Evolutionary conservation across 2,888 invertebrate genomes (phyloP).

Genomic region (Tetranychus piercei): DNA sequence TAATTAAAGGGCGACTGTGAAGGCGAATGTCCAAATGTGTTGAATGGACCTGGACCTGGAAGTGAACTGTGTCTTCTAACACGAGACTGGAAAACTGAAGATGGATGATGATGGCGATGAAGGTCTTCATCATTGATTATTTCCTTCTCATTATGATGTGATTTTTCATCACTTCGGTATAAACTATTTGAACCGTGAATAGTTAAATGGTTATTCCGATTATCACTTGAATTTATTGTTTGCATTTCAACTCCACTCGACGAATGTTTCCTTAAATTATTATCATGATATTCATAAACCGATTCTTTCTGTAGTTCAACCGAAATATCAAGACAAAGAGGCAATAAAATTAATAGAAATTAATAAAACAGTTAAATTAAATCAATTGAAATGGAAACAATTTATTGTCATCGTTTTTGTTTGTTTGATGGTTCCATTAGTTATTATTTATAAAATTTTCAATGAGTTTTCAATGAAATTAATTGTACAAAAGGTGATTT

Average conservation of each 20-base stretch:
- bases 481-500: too few species aligned
- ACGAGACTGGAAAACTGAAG: constrained; percentile 11
- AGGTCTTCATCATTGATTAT: background rate
- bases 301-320: background rate
- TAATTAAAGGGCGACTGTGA: background rate
- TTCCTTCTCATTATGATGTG: background rate
- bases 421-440: too few species aligned
- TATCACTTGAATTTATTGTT: background rate
- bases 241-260: background rate
- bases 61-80: constrained; percentile 26
- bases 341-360: background rate
- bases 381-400: too few species aligned
- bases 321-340: background rate
- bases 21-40: constrained; percentile 18
- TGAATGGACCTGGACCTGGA: constrained; percentile 24
- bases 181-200: background rate
- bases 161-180: background rate
- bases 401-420: too few species aligned
- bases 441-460: too few species aligned
- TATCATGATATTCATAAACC: background rate
- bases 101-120: background rate
- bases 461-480: too few species aligned
- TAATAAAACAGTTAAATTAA: background rate
- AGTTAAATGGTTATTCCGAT: background rate
- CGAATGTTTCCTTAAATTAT: background rate